phyloP scores from a whole-genome alignment of 92 coral and sea anemone species.

The Umimayanthus chanpuru region DNA sequence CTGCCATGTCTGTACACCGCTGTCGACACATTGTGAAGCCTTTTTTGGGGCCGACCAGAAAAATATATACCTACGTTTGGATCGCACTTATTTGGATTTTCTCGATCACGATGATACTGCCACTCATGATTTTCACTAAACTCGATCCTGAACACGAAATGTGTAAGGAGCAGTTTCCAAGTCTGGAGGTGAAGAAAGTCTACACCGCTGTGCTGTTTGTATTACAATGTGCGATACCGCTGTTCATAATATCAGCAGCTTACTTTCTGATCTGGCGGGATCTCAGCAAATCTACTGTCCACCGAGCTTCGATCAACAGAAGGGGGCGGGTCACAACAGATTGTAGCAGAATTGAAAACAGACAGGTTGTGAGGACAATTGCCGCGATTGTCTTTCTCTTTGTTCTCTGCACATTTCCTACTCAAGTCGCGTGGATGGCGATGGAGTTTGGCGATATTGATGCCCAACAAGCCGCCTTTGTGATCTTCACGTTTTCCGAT shows the following conservation, averaged over 20 bases:
- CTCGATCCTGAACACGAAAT: slow-evolving; percentile 18
- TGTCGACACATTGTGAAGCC: slow-evolving; percentile 81
- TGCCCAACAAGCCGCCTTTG: slow-evolving; percentile 45
- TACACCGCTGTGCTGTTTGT: slow-evolving; percentile 82
- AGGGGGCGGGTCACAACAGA: slow-evolving; percentile 25
- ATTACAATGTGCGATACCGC: slow-evolving; percentile 83
- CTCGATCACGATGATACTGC: slow-evolving; percentile 62
- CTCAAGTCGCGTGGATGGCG: slow-evolving; percentile 88
- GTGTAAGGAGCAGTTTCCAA: slow-evolving; percentile 76
- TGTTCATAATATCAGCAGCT: slow-evolving; percentile 78
- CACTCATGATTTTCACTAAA: slow-evolving; percentile 71
- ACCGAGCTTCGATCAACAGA: slow-evolving; percentile 12
- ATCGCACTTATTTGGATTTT: slow-evolving; percentile 63
- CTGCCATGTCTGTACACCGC: slow-evolving; percentile 83
- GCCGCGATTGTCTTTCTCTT: slow-evolving; percentile 81
- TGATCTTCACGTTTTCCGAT: slow-evolving; percentile 70
- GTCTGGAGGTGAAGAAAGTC: slow-evolving; percentile 50
- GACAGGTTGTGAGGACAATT: slow-evolving; percentile 79
- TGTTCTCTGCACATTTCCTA: slow-evolving; percentile 86
- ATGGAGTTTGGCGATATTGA: slow-evolving; percentile 69
- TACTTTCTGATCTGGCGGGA: slow-evolving; percentile 86
- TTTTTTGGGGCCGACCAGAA: slow-evolving; percentile 66
- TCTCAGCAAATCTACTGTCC: slow-evolving; percentile 49
- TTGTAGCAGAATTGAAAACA: slow-evolving; percentile 69
- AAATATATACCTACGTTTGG: slow-evolving; percentile 53